phyloP scores from a whole-genome alignment of 2,888 invertebrate genomes.

The Synergus umbraculus region DNA sequence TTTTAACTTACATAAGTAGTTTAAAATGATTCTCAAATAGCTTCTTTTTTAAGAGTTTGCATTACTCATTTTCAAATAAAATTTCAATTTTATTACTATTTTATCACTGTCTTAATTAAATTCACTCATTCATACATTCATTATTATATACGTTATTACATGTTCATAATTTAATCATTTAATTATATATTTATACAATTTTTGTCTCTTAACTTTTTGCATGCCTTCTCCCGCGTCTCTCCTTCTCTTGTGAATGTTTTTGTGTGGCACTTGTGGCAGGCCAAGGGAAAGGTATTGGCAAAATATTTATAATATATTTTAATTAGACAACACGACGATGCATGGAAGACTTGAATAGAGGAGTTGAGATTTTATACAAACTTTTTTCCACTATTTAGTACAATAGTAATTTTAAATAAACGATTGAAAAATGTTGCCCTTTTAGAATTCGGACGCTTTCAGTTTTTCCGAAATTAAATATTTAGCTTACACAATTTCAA shows the following conservation, averaged over 20 bases:
- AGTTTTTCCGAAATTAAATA: too few species aligned
- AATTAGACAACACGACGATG: slow-evolving; percentile 68
- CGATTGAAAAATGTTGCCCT: too few species aligned
- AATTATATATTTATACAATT: slow-evolving; percentile 69
- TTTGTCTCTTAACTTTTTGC: slow-evolving; percentile 79
- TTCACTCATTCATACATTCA: slow-evolving; percentile 23
- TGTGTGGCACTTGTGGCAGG: slow-evolving; percentile 86
- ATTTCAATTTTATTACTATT: slow-evolving; percentile 40
- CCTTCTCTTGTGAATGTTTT: slow-evolving; percentile 86
- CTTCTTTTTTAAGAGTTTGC: slow-evolving; percentile 26
- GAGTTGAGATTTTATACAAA: background rate
- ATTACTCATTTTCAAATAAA: slow-evolving; percentile 43
- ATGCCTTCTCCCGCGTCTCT: slow-evolving; percentile 84
- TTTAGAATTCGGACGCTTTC: too few species aligned
- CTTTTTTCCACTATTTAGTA: background rate
- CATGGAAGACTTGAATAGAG: slow-evolving; percentile 15
- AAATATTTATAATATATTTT: slow-evolving; percentile 75
- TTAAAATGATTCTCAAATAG: slow-evolving; percentile 39
- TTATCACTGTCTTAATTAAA: slow-evolving; percentile 34
- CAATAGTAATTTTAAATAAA: background rate
- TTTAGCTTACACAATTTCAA: background rate
- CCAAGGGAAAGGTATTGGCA: slow-evolving; percentile 83
- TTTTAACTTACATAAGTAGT: slow-evolving; percentile 37
- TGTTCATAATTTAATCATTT: slow-evolving; percentile 14
- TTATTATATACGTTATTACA: slow-evolving; percentile 51